Conservation (phyloP, 1,140 invertebrate genomes). For the Augochlora pura region DNA sequence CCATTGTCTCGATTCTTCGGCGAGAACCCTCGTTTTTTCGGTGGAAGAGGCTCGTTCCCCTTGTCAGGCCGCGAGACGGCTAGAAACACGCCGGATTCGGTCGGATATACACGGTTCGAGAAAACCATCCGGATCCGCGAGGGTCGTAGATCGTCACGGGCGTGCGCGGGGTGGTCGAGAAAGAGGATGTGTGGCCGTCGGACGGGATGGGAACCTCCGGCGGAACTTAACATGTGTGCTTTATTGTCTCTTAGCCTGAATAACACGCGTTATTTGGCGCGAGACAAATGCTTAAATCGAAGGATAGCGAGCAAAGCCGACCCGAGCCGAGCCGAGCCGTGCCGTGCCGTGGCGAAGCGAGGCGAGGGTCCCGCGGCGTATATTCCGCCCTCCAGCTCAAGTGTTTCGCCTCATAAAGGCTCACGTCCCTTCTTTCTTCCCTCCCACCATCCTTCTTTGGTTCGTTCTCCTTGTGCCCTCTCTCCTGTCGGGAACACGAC, state of each 20-base stretch:
- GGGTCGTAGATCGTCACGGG: slow-evolving; percentile 1
- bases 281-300: slow-evolving; percentile 67
- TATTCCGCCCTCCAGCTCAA: slow-evolving; percentile 40
- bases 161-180: not conserved
- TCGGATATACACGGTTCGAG: slow-evolving; percentile 39
- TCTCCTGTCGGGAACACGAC: slow-evolving; percentile 28
- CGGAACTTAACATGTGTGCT: slow-evolving; percentile 66
- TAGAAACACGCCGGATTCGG: slow-evolving; percentile 47
- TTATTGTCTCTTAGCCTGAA: slow-evolving; percentile 67
- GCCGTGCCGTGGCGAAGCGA: not conserved
- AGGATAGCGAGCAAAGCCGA: slow-evolving; percentile 13
- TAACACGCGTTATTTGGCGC: slow-evolving; percentile 70
- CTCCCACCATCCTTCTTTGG: not conserved
- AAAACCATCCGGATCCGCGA: slow-evolving; percentile 30
- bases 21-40: not conserved
- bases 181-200: slow-evolving; percentile 8
- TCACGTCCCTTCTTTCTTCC: not conserved
- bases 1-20: slow-evolving; percentile 4
- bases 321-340: too few relatives aligned
- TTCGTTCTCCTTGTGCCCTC: not conserved
- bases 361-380: slow-evolving; percentile 40
- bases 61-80: slow-evolving; percentile 45
- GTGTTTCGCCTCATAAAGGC: slow-evolving; percentile 56
- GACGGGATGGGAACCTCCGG: not conserved
- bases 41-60: not conserved